Percentiles rank a stretch among this genome's conserved stretches.
phyloP scores from a whole-genome alignment of 2,888 invertebrate genomes.

The Reticulitermes lucifugus region DNA sequence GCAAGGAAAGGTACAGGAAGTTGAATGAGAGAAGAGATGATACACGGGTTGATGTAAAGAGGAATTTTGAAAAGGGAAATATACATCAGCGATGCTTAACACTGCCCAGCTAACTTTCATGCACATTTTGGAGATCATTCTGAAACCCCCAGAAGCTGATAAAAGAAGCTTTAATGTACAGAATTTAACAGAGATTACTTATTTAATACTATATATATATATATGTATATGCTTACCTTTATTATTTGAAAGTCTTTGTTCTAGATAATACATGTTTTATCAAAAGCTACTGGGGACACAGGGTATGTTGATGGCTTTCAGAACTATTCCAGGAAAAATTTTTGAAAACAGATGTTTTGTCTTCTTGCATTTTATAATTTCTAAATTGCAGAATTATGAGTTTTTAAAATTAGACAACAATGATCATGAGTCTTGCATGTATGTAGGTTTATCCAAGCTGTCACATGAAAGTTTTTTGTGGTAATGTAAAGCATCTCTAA shows the following conservation, averaged over 20 bases:
- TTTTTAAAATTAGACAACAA: neutral
- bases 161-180: conserved; percentile 28
- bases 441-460: neutral
- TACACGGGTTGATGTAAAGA: neutral
- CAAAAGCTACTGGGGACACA: conserved; percentile 30
- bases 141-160: conserved; percentile 20
- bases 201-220: neutral
- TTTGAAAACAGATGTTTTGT: neutral
- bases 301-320: neutral
- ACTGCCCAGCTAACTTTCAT: neutral
- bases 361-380: conserved; percentile 16
- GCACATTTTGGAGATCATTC: neutral
- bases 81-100: neutral
- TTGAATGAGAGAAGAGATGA: neutral
- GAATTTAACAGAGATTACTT: conserved; percentile 24
- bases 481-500: conserved; percentile 22
- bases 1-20: neutral
- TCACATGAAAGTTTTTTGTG: conserved; percentile 13
- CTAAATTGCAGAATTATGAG: neutral
- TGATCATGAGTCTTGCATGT: neutral
- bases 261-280: conserved; percentile 18
- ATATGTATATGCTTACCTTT: conserved; percentile 16
- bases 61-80: neutral
- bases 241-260: conserved; percentile 21
- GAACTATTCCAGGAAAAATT: neutral